A percentile compares a stretch with the other conserved stretches of the same genome.
phyloP scores from a whole-genome alignment of 1,140 invertebrate genomes.

The Eumaeus atala region DNA sequence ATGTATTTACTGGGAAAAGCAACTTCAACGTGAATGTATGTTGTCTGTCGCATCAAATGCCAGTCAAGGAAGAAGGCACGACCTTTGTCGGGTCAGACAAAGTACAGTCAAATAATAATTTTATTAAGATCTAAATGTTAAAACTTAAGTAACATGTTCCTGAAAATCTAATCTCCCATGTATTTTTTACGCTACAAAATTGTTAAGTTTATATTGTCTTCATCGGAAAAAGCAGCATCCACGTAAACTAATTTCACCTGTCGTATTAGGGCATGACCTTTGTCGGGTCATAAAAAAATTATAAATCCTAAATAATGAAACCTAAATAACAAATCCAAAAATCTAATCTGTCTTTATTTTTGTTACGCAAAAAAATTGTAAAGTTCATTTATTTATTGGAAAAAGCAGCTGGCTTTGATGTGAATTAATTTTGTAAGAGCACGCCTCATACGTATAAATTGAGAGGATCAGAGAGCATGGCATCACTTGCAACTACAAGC shows the following conservation, averaged over 20 bases:
- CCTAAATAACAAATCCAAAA: too few species aligned
- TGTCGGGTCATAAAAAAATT: too few species aligned
- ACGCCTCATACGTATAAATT: constrained; percentile 45
- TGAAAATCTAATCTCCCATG: too few species aligned
- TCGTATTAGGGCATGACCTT: too few species aligned
- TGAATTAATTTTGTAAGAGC: constrained; percentile 60
- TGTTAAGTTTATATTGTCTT: constrained; percentile 50
- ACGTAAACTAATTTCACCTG: constrained; percentile 62
- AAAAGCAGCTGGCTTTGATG: constrained; percentile 49
- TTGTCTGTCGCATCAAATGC: constrained; percentile 26
- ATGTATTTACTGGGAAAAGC: constrained; percentile 58
- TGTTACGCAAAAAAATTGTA: constrained; percentile 49
- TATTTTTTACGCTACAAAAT: constrained; percentile 51
- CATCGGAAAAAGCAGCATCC: constrained; percentile 58
- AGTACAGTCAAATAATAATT: too few species aligned
- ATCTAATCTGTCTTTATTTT: too few species aligned
- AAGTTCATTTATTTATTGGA: constrained; percentile 55
- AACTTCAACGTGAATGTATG: constrained; percentile 54
- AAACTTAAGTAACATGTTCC: too few species aligned
- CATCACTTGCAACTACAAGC: constrained; percentile 52
- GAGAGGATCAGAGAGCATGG: constrained; percentile 20
- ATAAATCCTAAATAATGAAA: too few species aligned
- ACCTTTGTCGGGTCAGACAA: too few species aligned
- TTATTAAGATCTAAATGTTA: too few species aligned
- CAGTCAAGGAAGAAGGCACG: too few species aligned